Percentiles rank a stretch among this genome's conserved stretches.
Evolutionary conservation across 2,113 vertebrate genomes (phyloP).

Genomic region (Zonotrichia leucophrys): DNA sequence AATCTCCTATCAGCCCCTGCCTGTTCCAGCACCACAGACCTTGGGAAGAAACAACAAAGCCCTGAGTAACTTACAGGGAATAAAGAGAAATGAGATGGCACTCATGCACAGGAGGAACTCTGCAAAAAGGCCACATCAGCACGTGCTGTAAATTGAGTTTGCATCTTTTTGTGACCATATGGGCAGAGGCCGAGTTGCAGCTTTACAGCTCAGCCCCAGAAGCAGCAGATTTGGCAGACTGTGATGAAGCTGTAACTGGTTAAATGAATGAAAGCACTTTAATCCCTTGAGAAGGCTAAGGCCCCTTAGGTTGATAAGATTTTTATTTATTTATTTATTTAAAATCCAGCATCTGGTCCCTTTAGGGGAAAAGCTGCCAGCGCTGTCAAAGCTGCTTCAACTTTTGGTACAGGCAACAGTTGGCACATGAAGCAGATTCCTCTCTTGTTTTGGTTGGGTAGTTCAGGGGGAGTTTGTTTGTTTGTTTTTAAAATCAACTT

Average conservation of each 20-base stretch:
- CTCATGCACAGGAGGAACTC: neutral
- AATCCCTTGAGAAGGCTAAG: slow-evolving; percentile 59
- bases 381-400: neutral
- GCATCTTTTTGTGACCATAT: slow-evolving; percentile 20
- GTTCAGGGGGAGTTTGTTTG: neutral
- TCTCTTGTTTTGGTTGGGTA: neutral
- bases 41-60: neutral
- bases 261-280: slow-evolving; percentile 54
- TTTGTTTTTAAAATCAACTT: slow-evolving; percentile 35
- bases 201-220: slow-evolving; percentile 52
- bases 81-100: neutral
- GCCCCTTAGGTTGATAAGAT: slow-evolving; percentile 38
- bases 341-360: slow-evolving; percentile 15
- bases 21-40: neutral
- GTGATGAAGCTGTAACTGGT: slow-evolving; percentile 22
- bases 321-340: slow-evolving; percentile 33
- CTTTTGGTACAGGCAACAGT: neutral
- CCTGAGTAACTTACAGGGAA: neutral
- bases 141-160: neutral
- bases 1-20: slow-evolving; percentile 3
- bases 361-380: neutral
- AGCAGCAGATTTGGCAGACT: slow-evolving; percentile 39
- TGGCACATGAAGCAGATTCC: neutral
- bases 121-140: slow-evolving; percentile 8
- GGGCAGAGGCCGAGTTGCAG: neutral